Evolutionary conservation across 2,113 vertebrate genomes (phyloP).

Genomic region (Crotalus tigris): DNA sequence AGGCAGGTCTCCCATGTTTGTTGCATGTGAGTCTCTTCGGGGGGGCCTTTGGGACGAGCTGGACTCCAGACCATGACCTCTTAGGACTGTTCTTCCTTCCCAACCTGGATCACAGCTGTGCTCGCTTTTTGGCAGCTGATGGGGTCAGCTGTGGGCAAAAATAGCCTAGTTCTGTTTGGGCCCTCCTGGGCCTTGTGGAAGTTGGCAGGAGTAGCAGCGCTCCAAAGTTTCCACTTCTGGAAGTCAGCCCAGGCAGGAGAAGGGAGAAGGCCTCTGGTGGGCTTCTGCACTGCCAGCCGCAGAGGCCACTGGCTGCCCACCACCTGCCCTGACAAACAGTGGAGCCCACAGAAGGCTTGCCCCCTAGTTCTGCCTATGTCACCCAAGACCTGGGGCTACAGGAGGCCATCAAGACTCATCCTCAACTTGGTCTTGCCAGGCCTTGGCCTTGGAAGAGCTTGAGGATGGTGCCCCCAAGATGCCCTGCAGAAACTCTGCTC

Average conservation of each 20-base stretch:
- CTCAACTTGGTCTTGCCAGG: not conserved
- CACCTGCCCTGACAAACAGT: not conserved
- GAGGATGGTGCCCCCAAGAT: not conserved
- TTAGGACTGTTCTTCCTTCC: not conserved
- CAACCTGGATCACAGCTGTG: not conserved
- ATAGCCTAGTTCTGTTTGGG: not conserved
- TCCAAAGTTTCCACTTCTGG: not conserved
- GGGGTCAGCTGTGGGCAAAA: not conserved
- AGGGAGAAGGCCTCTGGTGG: rapidly evolving
- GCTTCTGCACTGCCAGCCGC: rapidly evolving
- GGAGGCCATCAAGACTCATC: slow-evolving; percentile 42
- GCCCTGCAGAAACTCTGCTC: not conserved
- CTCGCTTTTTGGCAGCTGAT: not conserved
- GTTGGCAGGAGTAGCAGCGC: not conserved
- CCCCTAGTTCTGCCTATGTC: not conserved
- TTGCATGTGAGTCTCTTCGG: not conserved
- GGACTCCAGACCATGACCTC: not conserved
- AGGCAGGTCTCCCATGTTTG: not conserved
- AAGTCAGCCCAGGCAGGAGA: rapidly evolving
- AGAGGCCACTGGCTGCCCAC: rapidly evolving
- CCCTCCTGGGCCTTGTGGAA: not conserved
- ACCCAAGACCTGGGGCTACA: rapidly evolving
- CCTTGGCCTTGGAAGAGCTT: too few relatives aligned
- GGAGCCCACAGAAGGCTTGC: not conserved
- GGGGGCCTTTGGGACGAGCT: not conserved